Evolutionary conservation across 1,140 invertebrate genomes (phyloP).

Genomic region (Hydropsyche tenuis): DNA sequence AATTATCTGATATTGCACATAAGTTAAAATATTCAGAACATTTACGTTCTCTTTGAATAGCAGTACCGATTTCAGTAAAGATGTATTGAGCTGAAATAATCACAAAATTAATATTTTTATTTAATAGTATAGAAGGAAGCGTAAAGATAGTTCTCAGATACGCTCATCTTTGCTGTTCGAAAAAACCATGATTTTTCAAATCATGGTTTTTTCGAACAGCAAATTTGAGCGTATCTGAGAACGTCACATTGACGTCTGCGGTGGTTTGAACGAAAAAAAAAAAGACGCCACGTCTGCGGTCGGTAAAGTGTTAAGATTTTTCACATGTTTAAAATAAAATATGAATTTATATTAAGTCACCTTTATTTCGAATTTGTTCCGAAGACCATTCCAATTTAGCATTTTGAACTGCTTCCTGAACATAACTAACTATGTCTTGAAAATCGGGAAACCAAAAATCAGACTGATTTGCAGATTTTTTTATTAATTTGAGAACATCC

Average conservation of each 20-base stretch:
- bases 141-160: constrained; percentile 30
- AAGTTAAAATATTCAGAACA: constrained; percentile 37
- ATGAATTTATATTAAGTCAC: too few relatives aligned
- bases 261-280: too few relatives aligned
- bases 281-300: too few relatives aligned
- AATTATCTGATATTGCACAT: constrained; percentile 21
- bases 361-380: too few relatives aligned
- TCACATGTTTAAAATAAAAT: too few relatives aligned
- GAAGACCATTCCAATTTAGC: constrained; percentile 21
- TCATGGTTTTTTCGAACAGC: too few relatives aligned
- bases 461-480: constrained; percentile 10
- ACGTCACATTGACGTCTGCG: too few relatives aligned
- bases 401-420: constrained; percentile 34
- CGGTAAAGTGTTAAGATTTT: too few relatives aligned
- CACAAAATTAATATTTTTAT: constrained; percentile 1
- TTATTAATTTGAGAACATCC: constrained; percentile 22
- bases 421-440: constrained; percentile 36
- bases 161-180: too few relatives aligned
- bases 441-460: constrained; percentile 47
- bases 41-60: constrained; percentile 38
- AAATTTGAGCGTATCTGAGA: too few relatives aligned
- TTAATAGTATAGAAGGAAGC: constrained; percentile 22
- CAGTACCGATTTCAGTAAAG: constrained; percentile 41
- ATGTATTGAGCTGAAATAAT: constrained; percentile 31
- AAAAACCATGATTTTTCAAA: too few relatives aligned